phyloP scores from a whole-genome alignment of 2,113 vertebrate genomes.

The Aspidoscelis tigris region DNA sequence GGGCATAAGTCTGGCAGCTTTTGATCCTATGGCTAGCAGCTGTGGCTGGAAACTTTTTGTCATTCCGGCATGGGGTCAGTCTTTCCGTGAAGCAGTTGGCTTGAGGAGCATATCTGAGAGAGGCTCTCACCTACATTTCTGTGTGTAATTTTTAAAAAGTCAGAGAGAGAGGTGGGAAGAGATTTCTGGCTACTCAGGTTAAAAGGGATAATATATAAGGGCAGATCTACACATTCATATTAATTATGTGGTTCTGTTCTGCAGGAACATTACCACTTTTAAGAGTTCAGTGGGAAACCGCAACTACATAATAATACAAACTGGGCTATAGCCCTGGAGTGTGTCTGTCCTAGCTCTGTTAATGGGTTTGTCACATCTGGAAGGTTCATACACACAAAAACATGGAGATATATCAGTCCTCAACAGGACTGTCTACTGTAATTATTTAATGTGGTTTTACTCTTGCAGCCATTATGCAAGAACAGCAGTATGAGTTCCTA shows the following conservation, averaged over 20 bases:
- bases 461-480: not conserved
- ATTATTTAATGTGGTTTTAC: not conserved
- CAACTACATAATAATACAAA: not conserved
- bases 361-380: not conserved
- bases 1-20: not conserved
- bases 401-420: not conserved
- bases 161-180: not conserved
- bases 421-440: not conserved
- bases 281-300: not conserved
- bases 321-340: not conserved
- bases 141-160: no score
- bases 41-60: not conserved
- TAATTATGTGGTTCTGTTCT: not conserved
- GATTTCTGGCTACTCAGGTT: not conserved
- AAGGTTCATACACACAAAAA: not conserved
- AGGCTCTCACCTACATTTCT: not conserved
- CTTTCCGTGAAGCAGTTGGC: not conserved
- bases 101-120: not conserved
- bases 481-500: not conserved
- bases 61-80: not conserved
- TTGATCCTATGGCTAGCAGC: not conserved
- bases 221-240: not conserved
- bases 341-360: not conserved
- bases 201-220: not conserved
- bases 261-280: not conserved